Evolutionary conservation across 2,113 vertebrate species (phyloP), one percentile per base, ranked within the genome.

Genomic region (Scophthalmus maximus): DNA sequence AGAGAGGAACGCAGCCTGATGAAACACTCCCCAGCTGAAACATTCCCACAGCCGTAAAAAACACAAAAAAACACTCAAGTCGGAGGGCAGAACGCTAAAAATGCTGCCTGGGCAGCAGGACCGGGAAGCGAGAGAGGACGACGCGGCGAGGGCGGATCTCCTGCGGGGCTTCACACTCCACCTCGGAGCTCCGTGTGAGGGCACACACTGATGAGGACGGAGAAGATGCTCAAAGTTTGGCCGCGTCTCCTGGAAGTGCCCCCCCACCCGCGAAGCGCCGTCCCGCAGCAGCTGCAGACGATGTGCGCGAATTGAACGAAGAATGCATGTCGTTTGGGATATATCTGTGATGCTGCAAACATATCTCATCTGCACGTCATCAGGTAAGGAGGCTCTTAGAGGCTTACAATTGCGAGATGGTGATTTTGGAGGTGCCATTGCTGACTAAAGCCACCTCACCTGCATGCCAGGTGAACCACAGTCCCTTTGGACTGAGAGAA

Each of bases 311-410:
- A 88, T 65, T 92, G 61, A 91, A 88, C 61, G 86, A 88, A 92
- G 89, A 60, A 93, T 92, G 92, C 84, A 66, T 85, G 82, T 84
- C 85, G 77, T 89, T 72, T 93, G 88, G 90, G 87, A 91, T 81
- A 76, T 92, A 69, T 62, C 42, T 46, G 42, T 46, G 42, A 46
- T 49, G 10, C n/a, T 49, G 46, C 46, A 49, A 22, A 49, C 46
- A 22, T 49, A 12, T 23, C 10, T 49, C 46, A 49, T 49, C 46
- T 49, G 46, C 46, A 22, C 46, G 46, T 49, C 46, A 49, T 49
- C 42, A 46, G 42, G 42, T 46, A 20, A 46, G 42, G 30, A n/a
- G n/a, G n/a, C n/a, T n/a, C n/a, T n/a, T n/a, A n/a, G n/a, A n/a
- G n/a, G n/a, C n/a, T n/a, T n/a, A n/a, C n/a, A n/a, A n/a, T n/a